Conservation (phyloP, 2,888 invertebrate genomes). For the Hecatera dysodea region DNA sequence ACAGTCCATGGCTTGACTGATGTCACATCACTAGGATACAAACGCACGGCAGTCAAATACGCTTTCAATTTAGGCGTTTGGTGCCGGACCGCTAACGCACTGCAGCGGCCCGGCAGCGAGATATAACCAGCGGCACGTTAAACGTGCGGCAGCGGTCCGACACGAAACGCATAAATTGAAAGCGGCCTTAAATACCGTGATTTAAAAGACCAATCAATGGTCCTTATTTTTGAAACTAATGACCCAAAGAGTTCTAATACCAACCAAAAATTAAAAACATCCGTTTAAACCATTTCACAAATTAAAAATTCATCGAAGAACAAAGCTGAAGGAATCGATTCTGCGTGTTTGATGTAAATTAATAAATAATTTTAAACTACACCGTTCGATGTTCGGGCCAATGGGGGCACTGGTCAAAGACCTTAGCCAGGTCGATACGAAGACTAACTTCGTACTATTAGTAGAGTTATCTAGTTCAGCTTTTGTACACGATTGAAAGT, state of each 20-base stretch:
- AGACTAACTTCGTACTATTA: constrained; percentile 16
- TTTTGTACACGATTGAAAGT: constrained; percentile 8
- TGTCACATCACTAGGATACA: too few relatives aligned
- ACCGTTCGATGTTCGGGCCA: constrained; percentile 20
- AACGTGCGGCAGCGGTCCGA: too few relatives aligned
- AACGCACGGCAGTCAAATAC: too few relatives aligned
- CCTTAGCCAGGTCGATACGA: constrained; percentile 44
- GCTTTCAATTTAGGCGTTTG: too few relatives aligned
- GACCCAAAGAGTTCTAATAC: neutral
- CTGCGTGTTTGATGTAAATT: constrained; percentile 37
- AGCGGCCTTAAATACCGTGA: too few relatives aligned
- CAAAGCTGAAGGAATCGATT: constrained; percentile 29
- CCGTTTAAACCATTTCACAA: constrained; percentile 32
- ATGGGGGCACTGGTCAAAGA: constrained; percentile 54
- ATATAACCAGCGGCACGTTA: too few relatives aligned
- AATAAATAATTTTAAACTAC: constrained; percentile 57
- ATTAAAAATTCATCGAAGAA: constrained; percentile 32
- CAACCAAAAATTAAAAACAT: constrained; percentile 6
- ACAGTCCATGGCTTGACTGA: too few relatives aligned
- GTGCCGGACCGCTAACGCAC: too few relatives aligned
- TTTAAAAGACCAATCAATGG: neutral
- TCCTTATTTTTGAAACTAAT: neutral
- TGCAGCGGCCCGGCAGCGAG: too few relatives aligned
- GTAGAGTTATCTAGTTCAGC: constrained; percentile 1
- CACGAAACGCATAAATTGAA: too few relatives aligned